Conservation (phyloP, 1,140 invertebrate genomes). For the Eupristina koningsbergeri region DNA sequence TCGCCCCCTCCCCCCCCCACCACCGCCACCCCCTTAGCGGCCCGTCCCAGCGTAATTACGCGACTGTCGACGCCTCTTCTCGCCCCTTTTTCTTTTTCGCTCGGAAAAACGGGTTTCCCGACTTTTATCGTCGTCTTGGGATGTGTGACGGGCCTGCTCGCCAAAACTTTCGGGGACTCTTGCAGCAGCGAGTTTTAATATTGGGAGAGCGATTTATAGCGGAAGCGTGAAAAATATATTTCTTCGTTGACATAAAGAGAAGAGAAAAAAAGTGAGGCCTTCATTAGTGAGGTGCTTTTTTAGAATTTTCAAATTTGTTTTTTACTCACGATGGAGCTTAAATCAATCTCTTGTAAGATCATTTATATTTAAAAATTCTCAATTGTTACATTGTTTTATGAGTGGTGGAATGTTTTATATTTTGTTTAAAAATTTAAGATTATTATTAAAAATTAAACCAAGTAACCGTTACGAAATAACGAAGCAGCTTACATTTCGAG, state of each 20-base stretch:
- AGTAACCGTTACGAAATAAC: no score
- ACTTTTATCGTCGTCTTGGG: not conserved
- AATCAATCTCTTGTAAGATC: not conserved
- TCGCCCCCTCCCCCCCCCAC: no score
- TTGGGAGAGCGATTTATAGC: not conserved
- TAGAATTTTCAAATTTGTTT: not conserved
- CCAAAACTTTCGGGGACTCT: not conserved
- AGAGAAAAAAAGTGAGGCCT: not conserved
- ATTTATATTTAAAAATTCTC: not conserved
- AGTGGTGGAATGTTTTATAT: no score
- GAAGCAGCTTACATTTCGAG: no score
- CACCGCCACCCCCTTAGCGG: no score
- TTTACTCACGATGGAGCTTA: not conserved
- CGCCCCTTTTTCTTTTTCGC: not conserved
- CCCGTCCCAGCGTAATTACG: conserved; percentile 7
- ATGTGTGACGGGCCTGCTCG: not conserved
- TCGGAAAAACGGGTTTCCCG: not conserved
- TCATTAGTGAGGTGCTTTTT: not conserved
- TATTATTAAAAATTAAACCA: no score
- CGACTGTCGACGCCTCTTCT: not conserved
- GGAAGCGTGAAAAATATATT: not conserved
- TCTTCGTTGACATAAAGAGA: not conserved
- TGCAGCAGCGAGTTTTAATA: not conserved
- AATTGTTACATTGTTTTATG: not conserved
- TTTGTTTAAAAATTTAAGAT: no score